Evolutionary conservation across 2,113 vertebrate species (phyloP), one percentile per base, ranked within the genome.

Genomic region (Proterorhinus semilunaris): DNA sequence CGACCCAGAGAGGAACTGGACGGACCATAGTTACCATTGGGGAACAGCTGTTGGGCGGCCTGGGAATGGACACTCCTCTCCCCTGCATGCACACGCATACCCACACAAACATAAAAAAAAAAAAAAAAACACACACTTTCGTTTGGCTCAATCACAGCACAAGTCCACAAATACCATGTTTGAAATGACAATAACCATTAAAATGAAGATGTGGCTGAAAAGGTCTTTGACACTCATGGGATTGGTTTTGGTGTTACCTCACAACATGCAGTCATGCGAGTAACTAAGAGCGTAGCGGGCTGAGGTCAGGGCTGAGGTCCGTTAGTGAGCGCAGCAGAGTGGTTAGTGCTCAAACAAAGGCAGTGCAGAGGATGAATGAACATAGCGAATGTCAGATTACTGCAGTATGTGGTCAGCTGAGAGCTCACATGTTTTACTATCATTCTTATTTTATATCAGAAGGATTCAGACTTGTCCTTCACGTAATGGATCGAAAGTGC

Each of bases 11-110:
- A 87, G 89, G 90, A 89, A 87, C 82, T 83, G 78, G 58, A 90
- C 82, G 90, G 91, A 90, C 93, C 82, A 98, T 98, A 98, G 95
- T 98, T 97, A 98, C 96, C 96, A 95, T 98, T 97, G 93, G 96
- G 96, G 93, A 98, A 95, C 91, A 94, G 95, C 93, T 96, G 95
- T 89, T 92, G 93, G 91, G 94, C 88, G 92, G 93, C 88, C 93
- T 88, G 94, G 93, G 95, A 92, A 92, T 94, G 95, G 93, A 95
- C 89, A 93, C 95, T 95, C 93, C 95, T 96, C 92, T 96, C 96
- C 92, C 96, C 96, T 96, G 95, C 95, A 94, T 93, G 85, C 88
- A 90, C 93, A 92, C 83, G 80, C 85, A 90, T 84, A 90, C 83
- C 69, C 78, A 84, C 84, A 85, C 80, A 81, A 82, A 88, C 84